Evolutionary conservation across 2,113 vertebrate genomes (phyloP).

Genomic region (Hemiscyllium ocellatum): DNA sequence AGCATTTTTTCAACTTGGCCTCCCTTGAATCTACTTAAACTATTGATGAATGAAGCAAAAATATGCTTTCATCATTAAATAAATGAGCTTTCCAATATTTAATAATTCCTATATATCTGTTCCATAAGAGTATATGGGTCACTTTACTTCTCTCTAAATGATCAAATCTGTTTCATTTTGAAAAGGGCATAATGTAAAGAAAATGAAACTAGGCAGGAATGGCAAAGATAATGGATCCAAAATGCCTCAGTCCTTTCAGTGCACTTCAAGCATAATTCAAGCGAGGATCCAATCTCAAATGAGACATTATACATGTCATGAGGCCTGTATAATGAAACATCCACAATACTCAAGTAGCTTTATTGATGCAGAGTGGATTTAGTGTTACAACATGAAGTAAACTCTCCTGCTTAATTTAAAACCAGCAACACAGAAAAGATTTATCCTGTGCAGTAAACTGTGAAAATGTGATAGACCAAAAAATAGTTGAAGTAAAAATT

Average conservation of each 20-base stretch:
- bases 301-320: background rate
- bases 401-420: too few species aligned
- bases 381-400: background rate
- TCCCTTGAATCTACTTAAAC: background rate
- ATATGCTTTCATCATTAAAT: background rate
- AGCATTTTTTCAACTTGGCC: background rate
- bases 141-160: background rate
- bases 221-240: background rate
- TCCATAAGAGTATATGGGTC: background rate
- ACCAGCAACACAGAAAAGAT: too few species aligned
- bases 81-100: background rate
- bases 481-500: too few species aligned
- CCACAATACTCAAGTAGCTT: background rate
- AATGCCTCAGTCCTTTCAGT: background rate
- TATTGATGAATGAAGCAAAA: background rate
- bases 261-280: background rate
- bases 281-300: background rate
- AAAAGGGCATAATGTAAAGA: background rate
- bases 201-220: conserved; percentile 10
- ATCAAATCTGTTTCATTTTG: conserved; percentile 5
- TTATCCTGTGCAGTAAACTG: too few species aligned
- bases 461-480: too few species aligned
- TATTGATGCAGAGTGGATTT: background rate
- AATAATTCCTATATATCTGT: background rate
- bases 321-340: background rate